Base-by-base conservation (phyloP, 2,888 invertebrate species). In the Drosophila heteroneura region DNA sequence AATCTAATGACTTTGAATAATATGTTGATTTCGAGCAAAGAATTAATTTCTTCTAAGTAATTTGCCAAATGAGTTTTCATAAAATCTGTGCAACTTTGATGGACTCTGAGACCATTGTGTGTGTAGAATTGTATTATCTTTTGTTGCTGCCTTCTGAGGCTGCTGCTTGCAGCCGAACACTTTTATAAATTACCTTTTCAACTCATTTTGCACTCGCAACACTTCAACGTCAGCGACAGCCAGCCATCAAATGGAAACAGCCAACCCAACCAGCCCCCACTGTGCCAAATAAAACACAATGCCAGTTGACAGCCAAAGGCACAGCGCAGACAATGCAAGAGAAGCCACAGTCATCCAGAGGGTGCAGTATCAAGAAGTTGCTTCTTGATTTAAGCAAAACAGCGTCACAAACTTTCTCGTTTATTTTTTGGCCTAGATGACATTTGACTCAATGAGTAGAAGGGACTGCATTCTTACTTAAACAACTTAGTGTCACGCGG, bases 151-250 rank as follows among this genome's bases (percentile, higher is more conserved):
- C 30, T 64, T 51, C 30, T 33, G 49, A 35, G 51, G 52, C 28
- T 41, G 67, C 57, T 32, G 66, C 67, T 22, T 37, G 60, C 39
- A 59, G 53, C 39, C 74, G 62, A 30, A 58, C 72, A 60, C 81
- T 81, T 82, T 77, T 80, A 83, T 80, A 82, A 82, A 82, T 82
- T 82, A 82, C 82, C 83, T 82, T 80, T 82, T 82, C 82, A 76
- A 74, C 78, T 78, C 78, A 79, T 71, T 82, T 82, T 74, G 79
- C 79, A 52, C 61, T 76, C 54, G 65, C 74, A 74, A 75, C 76
- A 68, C 70, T 78, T 68, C 77, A 75, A 69, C 75, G 74, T 78
- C 78, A 76, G 63, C 56, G 59, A 44, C 74, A 61, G 62, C 5
- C 58, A 58, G 47, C 35, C 41, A 53, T 57, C 51, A 37, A 47